phyloP scores from a whole-genome alignment of 2,797 vertebrate genomes.

The Nyctibius grandis region DNA sequence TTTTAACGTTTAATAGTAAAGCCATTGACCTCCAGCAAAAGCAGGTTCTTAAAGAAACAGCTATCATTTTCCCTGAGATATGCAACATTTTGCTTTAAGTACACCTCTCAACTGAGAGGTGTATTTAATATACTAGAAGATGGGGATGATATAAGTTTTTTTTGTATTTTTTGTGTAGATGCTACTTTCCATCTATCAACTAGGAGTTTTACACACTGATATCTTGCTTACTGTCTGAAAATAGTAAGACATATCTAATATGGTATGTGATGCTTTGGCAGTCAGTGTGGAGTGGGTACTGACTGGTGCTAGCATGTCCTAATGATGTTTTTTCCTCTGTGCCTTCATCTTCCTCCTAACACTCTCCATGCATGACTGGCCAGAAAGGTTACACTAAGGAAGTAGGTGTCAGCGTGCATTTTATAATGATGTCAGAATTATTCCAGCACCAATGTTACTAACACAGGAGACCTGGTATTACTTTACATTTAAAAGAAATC shows the following conservation, averaged over 20 bases:
- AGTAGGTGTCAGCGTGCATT: not conserved
- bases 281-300: not conserved
- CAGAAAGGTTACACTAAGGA: not conserved
- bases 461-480: not conserved
- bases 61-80: not conserved
- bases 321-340: not conserved
- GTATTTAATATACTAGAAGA: not conserved
- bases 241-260: not conserved
- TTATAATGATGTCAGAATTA: not conserved
- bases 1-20: not conserved
- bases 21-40: not conserved
- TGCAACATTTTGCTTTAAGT: not conserved
- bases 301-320: not conserved
- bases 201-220: not conserved
- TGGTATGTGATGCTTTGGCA: not conserved
- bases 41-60: not conserved
- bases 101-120: not conserved
- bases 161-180: not conserved
- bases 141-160: not conserved
- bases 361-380: not conserved
- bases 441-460: not conserved
- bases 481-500: not conserved
- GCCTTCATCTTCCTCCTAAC: not conserved
- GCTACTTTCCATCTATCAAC: not conserved
- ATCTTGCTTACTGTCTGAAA: not conserved